Percentiles rank a stretch among this genome's conserved stretches.
Evolutionary conservation across 2,797 vertebrate genomes (phyloP).

Genomic region (Rhincodon typus): DNA sequence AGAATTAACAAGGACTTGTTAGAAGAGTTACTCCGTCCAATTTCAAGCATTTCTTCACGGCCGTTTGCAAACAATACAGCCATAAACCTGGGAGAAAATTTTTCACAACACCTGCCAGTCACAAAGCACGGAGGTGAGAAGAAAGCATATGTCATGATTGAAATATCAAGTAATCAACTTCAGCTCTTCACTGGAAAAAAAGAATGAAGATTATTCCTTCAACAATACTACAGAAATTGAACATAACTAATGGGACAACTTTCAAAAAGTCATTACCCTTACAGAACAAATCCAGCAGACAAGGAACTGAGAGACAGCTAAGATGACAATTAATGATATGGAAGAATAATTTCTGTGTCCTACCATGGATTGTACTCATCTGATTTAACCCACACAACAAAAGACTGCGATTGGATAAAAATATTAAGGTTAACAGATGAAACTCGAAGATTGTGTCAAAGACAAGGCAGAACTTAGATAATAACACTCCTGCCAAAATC

Average conservation of each 20-base stretch:
- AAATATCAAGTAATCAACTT: not conserved
- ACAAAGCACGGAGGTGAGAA: not conserved
- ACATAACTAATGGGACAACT: not conserved
- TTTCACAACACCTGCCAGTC: not conserved
- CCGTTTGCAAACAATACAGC: not conserved
- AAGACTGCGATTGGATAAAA: not conserved
- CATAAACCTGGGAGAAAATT: not conserved
- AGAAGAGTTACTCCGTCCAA: not conserved
- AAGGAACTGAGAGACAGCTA: not conserved
- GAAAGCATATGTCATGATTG: no score
- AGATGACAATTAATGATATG: not conserved
- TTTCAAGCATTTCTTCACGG: not conserved
- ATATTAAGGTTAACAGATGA: not conserved
- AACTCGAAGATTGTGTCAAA: not conserved
- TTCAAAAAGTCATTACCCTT: not conserved
- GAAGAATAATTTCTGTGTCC: not conserved
- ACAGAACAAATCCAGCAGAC: not conserved
- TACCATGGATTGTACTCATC: not conserved
- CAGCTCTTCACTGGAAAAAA: not conserved
- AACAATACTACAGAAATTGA: not conserved
- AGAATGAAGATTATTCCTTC: not conserved
- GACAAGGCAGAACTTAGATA: no score
- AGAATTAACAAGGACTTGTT: not conserved
- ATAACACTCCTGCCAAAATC: no score
- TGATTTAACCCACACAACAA: not conserved